Conservation (phyloP, 2,113 vertebrate species). For the Apistogramma diplotaenia region DNA sequence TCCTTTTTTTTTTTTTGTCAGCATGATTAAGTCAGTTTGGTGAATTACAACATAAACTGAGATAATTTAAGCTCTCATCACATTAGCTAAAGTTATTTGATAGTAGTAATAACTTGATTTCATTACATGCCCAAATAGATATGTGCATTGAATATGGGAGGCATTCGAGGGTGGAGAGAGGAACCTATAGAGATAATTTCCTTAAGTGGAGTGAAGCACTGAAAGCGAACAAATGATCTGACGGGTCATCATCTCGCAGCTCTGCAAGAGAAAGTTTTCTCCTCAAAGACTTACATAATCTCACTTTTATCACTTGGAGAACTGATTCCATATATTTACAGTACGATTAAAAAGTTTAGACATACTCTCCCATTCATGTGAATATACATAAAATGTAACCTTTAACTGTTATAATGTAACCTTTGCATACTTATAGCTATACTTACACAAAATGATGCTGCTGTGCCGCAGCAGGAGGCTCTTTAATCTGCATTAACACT, state of each 20-base stretch:
- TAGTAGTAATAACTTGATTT: slow-evolving; percentile 40
- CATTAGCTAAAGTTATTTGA: slow-evolving; percentile 12
- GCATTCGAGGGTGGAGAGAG: not conserved
- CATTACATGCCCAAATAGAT: slow-evolving; percentile 50
- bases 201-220: slow-evolving; percentile 46
- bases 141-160: slow-evolving; percentile 10
- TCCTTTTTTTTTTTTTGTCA: slow-evolving; percentile 5
- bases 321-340: not conserved
- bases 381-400: not conserved
- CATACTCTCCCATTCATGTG: no score
- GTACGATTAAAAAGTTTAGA: no score
- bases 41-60: slow-evolving; percentile 39
- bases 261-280: slow-evolving; percentile 12
- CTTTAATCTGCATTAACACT: not conserved
- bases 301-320: not conserved
- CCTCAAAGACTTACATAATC: slow-evolving; percentile 20
- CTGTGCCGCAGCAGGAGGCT: not conserved
- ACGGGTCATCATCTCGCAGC: slow-evolving; percentile 5
- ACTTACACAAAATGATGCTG: not conserved
- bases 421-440: not conserved
- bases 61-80: slow-evolving; percentile 42
- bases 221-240: slow-evolving; percentile 6
- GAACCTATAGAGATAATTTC: slow-evolving; percentile 31
- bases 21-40: slow-evolving; percentile 32
- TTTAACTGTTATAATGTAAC: not conserved